Base-by-base conservation (phyloP, 2,888 invertebrate genomes). In the Harpalus rufipes region DNA sequence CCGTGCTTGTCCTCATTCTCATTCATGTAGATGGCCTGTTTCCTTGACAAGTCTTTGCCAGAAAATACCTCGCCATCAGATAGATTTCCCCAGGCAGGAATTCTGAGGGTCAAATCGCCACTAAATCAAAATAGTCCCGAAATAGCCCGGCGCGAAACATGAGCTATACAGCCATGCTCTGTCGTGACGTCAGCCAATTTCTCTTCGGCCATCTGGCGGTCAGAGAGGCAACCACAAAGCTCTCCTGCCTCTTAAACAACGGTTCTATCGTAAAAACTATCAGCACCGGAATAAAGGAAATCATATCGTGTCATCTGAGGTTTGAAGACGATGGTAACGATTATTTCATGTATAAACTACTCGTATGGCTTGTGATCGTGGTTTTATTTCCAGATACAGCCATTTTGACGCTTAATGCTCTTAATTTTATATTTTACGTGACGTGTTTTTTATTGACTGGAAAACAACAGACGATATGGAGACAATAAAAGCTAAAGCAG, bases 221-320 rank as follows among this genome's bases (percentile, higher is more conserved):
- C 76, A 59, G 56, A 25, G 21, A 10, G 8, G 83, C 59, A 83
- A 83, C 44, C 83, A 83, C 74, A 76, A 61, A 83, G 74, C 76
- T 59, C 41, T 58, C 59, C 18, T 14, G 32, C 80, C 21, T 61
- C 63, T 74, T 59, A 74, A 83, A 59, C 83, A 83, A 61, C 72
- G 83, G 21, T 7, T 83, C 56, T 12, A n/a, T 61, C 74, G 59
- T 83, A 74, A 83, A 83, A 80, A 61, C 59, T 80, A 80, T 74
- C 83, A 83, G 61, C 25, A 41, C 56, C 41, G 21, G 51, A 76
- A 83, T 83, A 76, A 83, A 83, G 59, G 83, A 61, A 83, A 72
- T 39, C 56, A 83, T 83, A 61, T 74, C 61, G 25, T 41, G 80
- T 80, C 80, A 59, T 78, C 39, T 56, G 79, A 25, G 32, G 25